A percentile compares a stretch with the other conserved stretches of the same genome.
Conservation (phyloP, 2,797 vertebrate genomes). For the Onychomys arenicola region DNA sequence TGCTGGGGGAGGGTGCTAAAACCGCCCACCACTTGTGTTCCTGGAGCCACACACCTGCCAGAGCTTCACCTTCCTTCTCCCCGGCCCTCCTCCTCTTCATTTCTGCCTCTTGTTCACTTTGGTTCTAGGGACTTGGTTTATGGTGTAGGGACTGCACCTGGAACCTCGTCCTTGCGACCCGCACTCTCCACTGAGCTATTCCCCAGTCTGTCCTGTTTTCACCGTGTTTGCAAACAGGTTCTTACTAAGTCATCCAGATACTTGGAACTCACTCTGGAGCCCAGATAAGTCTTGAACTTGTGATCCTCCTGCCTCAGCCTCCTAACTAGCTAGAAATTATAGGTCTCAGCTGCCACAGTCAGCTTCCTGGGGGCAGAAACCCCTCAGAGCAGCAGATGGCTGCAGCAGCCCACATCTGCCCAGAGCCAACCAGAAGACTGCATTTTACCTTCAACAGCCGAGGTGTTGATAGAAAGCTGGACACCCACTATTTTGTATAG, state of each 20-base stretch:
- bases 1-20: neutral
- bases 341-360: neutral
- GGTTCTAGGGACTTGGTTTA: neutral
- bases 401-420: neutral
- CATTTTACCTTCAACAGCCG: neutral
- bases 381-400: neutral
- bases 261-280: neutral
- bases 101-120: neutral
- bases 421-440: neutral
- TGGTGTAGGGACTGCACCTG: neutral
- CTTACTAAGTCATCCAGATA: neutral
- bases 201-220: neutral
- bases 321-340: neutral
- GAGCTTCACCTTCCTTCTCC: neutral
- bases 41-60: neutral
- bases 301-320: neutral
- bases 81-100: neutral
- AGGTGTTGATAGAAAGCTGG: neutral
- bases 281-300: neutral
- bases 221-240: neutral
- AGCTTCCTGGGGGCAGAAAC: neutral
- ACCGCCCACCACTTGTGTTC: neutral
- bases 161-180: neutral
- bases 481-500: neutral
- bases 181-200: too few species aligned